Base-by-base conservation (phyloP, 2,797 vertebrate species). In the Austrolebias charrua region DNA sequence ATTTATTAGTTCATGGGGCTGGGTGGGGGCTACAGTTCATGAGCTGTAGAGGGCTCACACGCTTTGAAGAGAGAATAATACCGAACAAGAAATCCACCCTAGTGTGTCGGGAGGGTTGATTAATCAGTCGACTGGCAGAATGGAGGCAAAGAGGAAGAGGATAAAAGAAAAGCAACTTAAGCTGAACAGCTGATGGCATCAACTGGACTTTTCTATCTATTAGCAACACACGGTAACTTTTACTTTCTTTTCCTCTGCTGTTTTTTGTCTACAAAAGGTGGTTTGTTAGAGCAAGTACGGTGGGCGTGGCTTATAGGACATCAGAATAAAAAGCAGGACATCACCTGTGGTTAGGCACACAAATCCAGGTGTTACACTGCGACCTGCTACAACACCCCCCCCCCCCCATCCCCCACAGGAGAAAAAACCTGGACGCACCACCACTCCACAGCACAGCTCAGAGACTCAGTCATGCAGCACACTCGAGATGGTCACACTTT, bases 221-320 rank as follows among this genome's bases (percentile, higher is more conserved):
- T 90, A 94, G 95, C 93, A 96, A 97, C 95, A 97, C 94, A 95
- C 95, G 93, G 83, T 91, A 94, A 97, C 95, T 95, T 95, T 96
- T 94, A 96, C 83, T 94, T 87, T 80, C 43, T 82, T 85, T 86
- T 85, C 67, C 78, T 75, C 69, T 3, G 71, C 71, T 78, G 81
- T 46, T 84, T 84, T 83, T 95, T 38, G 12, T 40, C 11, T 40
- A 94, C 91, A 94, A 95, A 95, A 95, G 90, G 92, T 94, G 94
- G 94, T 94, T 91, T 93, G 93, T 86, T 79, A 94, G 94, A 95
- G 94, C 94, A 92, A 95, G 94, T 96, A 93, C 95, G 86, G 88
- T 87, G 85, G 93, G 94, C 86, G 92, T 95, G 95, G 94, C 96
- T 94, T 96, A 93, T 95, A 94, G 93, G 95, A 96, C 95, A 58